phyloP scores from a whole-genome alignment of 2,797 vertebrate genomes.

The Coilia nasus region DNA sequence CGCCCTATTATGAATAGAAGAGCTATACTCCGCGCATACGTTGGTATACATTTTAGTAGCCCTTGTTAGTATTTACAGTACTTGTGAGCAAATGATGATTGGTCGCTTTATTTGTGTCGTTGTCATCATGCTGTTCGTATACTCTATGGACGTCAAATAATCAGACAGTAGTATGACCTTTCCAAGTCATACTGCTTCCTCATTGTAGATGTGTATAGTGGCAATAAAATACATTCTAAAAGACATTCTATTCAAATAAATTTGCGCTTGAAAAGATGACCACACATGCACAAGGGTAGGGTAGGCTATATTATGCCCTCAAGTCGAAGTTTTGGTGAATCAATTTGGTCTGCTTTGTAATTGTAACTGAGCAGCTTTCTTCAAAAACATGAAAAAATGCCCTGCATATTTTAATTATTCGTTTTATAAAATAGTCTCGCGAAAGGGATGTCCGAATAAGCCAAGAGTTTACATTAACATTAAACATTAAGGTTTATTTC shows the following conservation, averaged over 20 bases:
- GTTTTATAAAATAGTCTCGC: too few relatives aligned
- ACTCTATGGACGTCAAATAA: not conserved
- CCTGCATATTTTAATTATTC: too few relatives aligned
- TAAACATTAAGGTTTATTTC: not conserved
- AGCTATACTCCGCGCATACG: too few relatives aligned
- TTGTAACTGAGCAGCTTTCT: too few relatives aligned
- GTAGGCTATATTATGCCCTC: not conserved
- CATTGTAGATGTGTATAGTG: too few relatives aligned
- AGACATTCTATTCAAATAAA: not conserved
- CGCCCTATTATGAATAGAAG: not conserved
- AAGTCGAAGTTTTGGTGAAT: too few relatives aligned
- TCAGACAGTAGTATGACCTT: not conserved
- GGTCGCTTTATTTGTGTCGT: not conserved
- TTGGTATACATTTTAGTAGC: not conserved
- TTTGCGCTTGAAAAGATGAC: not conserved
- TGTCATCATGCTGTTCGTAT: not conserved
- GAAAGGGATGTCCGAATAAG: not conserved
- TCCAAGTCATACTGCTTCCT: not conserved
- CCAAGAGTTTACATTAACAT: too few relatives aligned
- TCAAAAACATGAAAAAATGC: too few relatives aligned
- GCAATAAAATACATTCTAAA: too few relatives aligned
- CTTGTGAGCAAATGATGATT: not conserved
- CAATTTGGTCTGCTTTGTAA: too few relatives aligned
- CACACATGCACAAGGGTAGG: not conserved
- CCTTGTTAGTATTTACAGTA: not conserved